phyloP scores from a whole-genome alignment of 1,140 invertebrate genomes.

The Galleria mellonella region DNA sequence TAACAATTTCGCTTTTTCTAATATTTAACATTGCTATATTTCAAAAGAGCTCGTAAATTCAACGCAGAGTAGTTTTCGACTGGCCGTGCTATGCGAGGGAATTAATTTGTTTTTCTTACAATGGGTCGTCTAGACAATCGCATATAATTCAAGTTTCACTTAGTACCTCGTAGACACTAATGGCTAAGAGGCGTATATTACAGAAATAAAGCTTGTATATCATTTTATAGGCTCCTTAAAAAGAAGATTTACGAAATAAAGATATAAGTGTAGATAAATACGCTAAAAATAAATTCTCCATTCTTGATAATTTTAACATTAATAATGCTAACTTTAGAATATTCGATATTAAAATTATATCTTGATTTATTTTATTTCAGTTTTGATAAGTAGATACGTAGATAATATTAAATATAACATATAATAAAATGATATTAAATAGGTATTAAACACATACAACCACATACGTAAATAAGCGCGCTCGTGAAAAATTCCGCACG shows the following conservation, averaged over 20 bases:
- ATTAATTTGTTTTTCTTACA: slow-evolving; percentile 73
- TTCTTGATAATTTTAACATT: background rate
- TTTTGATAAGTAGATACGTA: too few species aligned
- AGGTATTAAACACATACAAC: too few species aligned
- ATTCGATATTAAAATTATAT: slow-evolving; percentile 1
- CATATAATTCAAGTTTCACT: slow-evolving; percentile 70
- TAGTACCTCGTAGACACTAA: slow-evolving; percentile 57
- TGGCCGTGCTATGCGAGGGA: slow-evolving; percentile 49
- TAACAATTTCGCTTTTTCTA: slow-evolving; percentile 34
- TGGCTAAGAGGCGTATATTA: slow-evolving; percentile 43
- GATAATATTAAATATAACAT: too few species aligned
- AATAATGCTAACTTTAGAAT: background rate
- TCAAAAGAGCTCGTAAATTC: slow-evolving; percentile 64
- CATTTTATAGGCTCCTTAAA: slow-evolving; percentile 36
- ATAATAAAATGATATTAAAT: too few species aligned
- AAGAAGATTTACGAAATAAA: background rate
- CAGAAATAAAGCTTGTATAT: slow-evolving; percentile 34
- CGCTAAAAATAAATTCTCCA: background rate
- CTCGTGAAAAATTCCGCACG: too few species aligned
- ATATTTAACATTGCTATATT: slow-evolving; percentile 49
- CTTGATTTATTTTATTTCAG: slow-evolving; percentile 1
- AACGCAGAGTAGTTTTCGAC: slow-evolving; percentile 48
- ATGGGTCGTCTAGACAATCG: slow-evolving; percentile 67
- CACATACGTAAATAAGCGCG: too few species aligned
- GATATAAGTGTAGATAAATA: background rate